Evolutionary conservation across 2,888 invertebrate genomes (phyloP).

Genomic region (Carabus problematicus): DNA sequence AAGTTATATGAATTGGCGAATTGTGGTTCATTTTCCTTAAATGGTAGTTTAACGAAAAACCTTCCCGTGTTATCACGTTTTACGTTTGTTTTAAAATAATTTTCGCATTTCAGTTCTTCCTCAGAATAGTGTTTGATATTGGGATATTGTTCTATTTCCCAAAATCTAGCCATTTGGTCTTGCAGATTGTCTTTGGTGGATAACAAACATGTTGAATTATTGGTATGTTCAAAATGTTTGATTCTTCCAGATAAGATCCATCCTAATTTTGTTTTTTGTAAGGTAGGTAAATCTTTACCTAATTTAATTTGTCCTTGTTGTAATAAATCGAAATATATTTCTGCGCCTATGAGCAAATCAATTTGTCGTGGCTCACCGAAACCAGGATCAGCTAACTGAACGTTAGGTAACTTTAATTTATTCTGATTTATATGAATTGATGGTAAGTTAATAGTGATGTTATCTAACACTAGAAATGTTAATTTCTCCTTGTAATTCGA

Average conservation of each 20-base stretch:
- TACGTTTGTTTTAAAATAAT: slow-evolving; percentile 4
- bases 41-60: slow-evolving; percentile 11
- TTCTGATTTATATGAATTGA: neutral
- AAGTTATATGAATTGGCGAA: slow-evolving; percentile 4
- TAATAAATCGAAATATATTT: slow-evolving; percentile 11
- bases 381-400: neutral
- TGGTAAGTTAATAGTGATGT: neutral
- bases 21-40: slow-evolving; percentile 9
- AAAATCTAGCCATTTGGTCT: neutral
- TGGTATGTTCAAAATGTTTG: neutral
- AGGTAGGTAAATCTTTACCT: neutral
- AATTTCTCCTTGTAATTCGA: neutral
- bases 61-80: slow-evolving; percentile 1
- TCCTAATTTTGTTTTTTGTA: slow-evolving; percentile 25
- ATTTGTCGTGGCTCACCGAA: neutral
- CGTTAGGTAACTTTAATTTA: neutral
- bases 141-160: slow-evolving; percentile 18
- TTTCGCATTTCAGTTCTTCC: slow-evolving; percentile 10
- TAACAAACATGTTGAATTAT: neutral
- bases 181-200: slow-evolving; percentile 2
- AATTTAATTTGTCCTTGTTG: neutral
- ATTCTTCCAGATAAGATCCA: slow-evolving; percentile 16
- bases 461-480: slow-evolving; percentile 4
- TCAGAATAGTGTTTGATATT: neutral
- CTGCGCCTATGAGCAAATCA: neutral